Evolutionary conservation across 2,888 invertebrate species (phyloP).

Genomic region (Andrena camellia): DNA sequence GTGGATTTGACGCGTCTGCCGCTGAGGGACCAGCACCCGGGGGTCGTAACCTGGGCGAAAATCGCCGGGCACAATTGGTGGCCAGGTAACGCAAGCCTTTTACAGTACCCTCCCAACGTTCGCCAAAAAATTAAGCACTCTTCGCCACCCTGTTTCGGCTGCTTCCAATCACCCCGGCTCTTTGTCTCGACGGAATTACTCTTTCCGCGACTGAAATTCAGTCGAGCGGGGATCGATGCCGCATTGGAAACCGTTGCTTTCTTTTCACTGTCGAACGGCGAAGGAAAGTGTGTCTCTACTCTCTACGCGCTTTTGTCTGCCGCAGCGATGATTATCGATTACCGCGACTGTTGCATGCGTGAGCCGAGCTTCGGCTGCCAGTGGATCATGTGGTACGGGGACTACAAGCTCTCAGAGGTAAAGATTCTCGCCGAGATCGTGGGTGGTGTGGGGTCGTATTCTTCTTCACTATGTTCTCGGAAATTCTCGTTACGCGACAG

Average conservation of each 20-base stretch:
- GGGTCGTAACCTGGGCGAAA: constrained; percentile 81
- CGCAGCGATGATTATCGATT: constrained; percentile 80
- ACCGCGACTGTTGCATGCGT: constrained; percentile 79
- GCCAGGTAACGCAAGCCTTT: constrained; percentile 75
- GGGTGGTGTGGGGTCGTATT: neutral
- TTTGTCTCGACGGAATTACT: neutral
- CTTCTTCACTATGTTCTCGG: neutral
- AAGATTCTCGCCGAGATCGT: constrained; percentile 16
- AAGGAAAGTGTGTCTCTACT: neutral
- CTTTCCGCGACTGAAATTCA: neutral
- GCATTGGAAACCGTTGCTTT: neutral
- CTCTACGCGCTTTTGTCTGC: constrained; percentile 8
- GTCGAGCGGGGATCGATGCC: neutral
- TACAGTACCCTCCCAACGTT: neutral
- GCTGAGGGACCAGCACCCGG: constrained; percentile 78
- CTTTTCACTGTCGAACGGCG: neutral
- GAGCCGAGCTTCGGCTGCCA: constrained; percentile 80
- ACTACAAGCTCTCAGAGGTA: constrained; percentile 80
- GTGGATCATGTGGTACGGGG: constrained; percentile 83
- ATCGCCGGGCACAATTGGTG: constrained; percentile 80
- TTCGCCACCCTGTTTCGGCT: neutral
- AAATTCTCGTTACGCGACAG: constrained; percentile 56
- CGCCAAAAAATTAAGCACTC: constrained; percentile 1
- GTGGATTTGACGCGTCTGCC: constrained; percentile 66
- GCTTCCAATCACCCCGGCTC: neutral